Evolutionary conservation across 2,113 vertebrate species (phyloP).

Genomic region (Alligator mississippiensis): DNA sequence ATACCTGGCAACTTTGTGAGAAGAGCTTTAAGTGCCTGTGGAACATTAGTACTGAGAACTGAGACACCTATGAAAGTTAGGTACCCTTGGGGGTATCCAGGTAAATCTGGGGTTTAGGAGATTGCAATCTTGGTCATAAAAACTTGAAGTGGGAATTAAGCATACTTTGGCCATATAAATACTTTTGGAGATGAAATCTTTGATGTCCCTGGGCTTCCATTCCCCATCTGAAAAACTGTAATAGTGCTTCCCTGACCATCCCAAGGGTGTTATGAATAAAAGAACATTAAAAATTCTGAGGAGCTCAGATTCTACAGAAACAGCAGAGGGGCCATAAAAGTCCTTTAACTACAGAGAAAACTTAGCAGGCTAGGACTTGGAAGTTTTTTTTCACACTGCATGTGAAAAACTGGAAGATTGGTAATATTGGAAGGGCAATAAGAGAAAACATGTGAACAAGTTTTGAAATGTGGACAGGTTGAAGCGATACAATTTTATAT

Average conservation of each 20-base stretch:
- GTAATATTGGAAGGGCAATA: constrained; percentile 21
- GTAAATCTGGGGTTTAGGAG: too few species aligned
- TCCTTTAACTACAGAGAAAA: not conserved
- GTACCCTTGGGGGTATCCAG: not conserved
- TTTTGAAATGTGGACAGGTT: not conserved
- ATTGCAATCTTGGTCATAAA: too few species aligned
- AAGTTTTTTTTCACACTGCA: not conserved
- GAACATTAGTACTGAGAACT: too few species aligned
- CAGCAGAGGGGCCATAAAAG: not conserved
- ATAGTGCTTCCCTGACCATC: not conserved
- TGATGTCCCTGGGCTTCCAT: not conserved
- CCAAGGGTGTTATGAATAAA: not conserved
- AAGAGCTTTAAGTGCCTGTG: too few species aligned
- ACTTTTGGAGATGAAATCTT: not conserved
- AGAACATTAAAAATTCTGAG: not conserved
- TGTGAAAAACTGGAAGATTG: not conserved
- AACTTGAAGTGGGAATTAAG: too few species aligned
- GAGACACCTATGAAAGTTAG: not conserved
- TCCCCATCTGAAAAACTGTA: not conserved
- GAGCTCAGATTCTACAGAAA: not conserved
- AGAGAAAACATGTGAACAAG: constrained; percentile 13
- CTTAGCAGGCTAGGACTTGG: not conserved
- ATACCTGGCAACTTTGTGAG: too few species aligned
- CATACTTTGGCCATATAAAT: not conserved
- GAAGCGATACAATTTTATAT: not conserved